These are phyloP conservation scores for Leuctra nigra DNA, from an alignment of 2,888 invertebrate genomes.

Conservation along the genomic window DNA sequence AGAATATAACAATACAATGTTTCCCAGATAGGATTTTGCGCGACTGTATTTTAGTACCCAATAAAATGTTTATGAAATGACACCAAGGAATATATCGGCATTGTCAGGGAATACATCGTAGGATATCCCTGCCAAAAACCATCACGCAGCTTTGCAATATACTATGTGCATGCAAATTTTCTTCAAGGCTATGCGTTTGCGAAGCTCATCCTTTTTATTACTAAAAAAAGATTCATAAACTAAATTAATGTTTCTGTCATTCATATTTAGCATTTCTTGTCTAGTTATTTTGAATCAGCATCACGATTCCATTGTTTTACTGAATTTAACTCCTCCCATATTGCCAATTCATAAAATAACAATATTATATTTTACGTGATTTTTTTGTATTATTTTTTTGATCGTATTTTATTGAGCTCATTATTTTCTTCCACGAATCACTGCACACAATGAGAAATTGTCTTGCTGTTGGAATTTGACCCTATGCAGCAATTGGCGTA, in stretches of 20 bases:
- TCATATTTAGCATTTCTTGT: slow-evolving; percentile 1
- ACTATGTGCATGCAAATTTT: too few relatives aligned
- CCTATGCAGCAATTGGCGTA: slow-evolving; percentile 20
- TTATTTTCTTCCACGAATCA: slow-evolving; percentile 4
- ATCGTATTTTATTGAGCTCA: neutral
- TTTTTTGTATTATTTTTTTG: neutral
- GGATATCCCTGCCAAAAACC: too few relatives aligned
- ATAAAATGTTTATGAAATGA: too few relatives aligned
- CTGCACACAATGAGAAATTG: slow-evolving; percentile 13
- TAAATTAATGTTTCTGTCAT: slow-evolving; percentile 12
- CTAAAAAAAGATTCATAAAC: neutral
- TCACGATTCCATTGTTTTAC: slow-evolving; percentile 17
- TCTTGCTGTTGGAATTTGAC: slow-evolving; percentile 13
- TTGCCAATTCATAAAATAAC: slow-evolving; percentile 9
- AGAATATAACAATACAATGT: too few relatives aligned
- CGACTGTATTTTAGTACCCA: too few relatives aligned
- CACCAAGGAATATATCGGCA: too few relatives aligned
- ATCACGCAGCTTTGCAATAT: too few relatives aligned
- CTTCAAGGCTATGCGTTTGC: too few relatives aligned
- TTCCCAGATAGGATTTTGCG: too few relatives aligned
- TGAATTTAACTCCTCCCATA: slow-evolving; percentile 1
- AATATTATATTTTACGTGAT: slow-evolving; percentile 12
- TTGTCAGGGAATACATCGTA: too few relatives aligned
- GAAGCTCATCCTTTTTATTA: too few relatives aligned
- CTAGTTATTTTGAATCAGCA: slow-evolving; percentile 5